Base-by-base conservation (phyloP, 2,888 invertebrate genomes). In the Sclerodermus sp. region DNA sequence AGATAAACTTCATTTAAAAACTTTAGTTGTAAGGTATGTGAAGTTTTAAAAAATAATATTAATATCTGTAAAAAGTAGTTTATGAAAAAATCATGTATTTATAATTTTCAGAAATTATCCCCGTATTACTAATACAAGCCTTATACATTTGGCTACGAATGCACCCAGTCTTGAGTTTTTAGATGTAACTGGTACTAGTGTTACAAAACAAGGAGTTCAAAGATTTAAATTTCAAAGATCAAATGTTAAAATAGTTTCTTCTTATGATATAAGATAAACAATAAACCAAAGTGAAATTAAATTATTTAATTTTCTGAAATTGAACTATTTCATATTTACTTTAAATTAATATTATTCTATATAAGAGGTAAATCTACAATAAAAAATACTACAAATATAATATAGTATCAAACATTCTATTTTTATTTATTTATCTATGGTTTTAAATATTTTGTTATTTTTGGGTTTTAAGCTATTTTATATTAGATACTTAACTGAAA, bases 181-280 rank as follows among this genome's bases (percentile, higher is more conserved):
- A 0, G 89, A 91, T 73, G 83, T 91, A 1, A 84, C 85, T 0
- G 84, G 85, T 0, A 88, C 89, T 0, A 79, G 81, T 1, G 86
- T 90, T 0, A 87, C 88, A 0, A 71, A 73, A 5, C 66, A 76
- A 0, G 90, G 87, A 0, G 81, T 89, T 0, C 79, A 81, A n/a
- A 75, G 78, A 0, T 91, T 90, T 57, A 82, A 81, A 42, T 77
- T 76, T 0, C 66, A 81, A 0, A 81, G 87, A 49, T 86, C 87
- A 0, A 82, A 86, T 29, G 74, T 79, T 3, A 71, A 64, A 54
- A 55, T 79, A 15, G 53, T 78, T 40, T 74, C 76, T 1, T 75
- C 77, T 2, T 77, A 74, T 53, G 70, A 68, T 16, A 55, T 58
- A 45, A 63, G 58, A 55, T 66, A 63, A 61, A 55, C 4, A 39